Evolutionary conservation across 2,888 invertebrate species (phyloP).

Genomic region (Phymatocera aterrima): DNA sequence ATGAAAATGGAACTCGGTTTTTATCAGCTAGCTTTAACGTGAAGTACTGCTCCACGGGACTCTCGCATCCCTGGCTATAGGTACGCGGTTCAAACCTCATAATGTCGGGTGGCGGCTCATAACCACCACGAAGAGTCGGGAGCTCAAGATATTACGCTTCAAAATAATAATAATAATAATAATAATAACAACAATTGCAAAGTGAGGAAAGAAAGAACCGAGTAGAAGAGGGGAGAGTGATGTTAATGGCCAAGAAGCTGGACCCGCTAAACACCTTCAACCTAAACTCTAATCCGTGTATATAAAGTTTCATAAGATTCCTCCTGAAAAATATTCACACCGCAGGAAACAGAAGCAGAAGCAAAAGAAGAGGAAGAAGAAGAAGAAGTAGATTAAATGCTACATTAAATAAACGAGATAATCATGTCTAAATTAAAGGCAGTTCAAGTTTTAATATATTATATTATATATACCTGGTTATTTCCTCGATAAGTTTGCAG

Average conservation of each 20-base stretch:
- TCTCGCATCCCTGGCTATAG: not conserved
- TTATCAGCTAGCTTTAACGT: not conserved
- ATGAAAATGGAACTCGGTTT: no score
- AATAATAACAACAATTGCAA: conserved; percentile 4
- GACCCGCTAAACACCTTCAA: conserved; percentile 1
- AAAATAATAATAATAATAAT: conserved; percentile 19
- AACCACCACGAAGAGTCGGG: not conserved
- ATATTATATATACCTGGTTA: conserved; percentile 85
- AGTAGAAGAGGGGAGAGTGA: not conserved
- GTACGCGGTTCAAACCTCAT: not conserved
- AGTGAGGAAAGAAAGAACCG: no score
- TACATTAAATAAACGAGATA: conserved; percentile 10
- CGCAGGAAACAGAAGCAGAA: not conserved
- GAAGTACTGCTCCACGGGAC: not conserved
- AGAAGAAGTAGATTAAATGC: not conserved
- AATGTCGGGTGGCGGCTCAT: not conserved
- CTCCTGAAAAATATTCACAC: not conserved
- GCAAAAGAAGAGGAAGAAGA: not conserved
- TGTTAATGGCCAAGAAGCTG: conserved; percentile 26
- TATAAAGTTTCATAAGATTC: not conserved
- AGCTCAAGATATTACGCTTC: not conserved
- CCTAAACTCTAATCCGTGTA: not conserved
- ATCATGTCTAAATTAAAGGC: conserved; percentile 42
- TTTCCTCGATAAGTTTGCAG: conserved; percentile 96
- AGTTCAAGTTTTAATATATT: conserved; percentile 37